phyloP scores from a whole-genome alignment of 2,888 invertebrate species.

The Tryphoninae sp. region DNA sequence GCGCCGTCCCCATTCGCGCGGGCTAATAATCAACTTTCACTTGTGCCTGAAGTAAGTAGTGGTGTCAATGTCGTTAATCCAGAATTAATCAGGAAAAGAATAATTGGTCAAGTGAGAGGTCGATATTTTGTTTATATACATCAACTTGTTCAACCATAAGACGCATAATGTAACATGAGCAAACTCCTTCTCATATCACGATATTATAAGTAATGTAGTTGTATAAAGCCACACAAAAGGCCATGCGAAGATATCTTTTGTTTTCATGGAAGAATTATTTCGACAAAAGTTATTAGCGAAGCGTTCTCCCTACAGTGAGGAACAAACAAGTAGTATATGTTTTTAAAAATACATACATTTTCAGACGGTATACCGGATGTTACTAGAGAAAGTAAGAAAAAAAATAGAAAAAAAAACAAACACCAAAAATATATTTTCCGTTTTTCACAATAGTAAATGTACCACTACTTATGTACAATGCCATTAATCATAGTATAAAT shows the following conservation, averaged over 20 bases:
- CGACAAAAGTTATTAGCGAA: slow-evolving; percentile 20
- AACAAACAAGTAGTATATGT: slow-evolving; percentile 12
- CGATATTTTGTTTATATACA: slow-evolving; percentile 51
- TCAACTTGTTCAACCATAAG: slow-evolving; percentile 44
- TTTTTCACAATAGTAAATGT: slow-evolving; percentile 72
- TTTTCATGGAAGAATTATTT: slow-evolving; percentile 53
- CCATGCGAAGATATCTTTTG: slow-evolving; percentile 18
- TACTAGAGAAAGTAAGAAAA: not conserved
- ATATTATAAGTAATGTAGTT: slow-evolving; percentile 31
- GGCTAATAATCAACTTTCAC: slow-evolving; percentile 33
- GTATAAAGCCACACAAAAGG: slow-evolving; percentile 42
- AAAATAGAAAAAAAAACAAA: slow-evolving; percentile 69
- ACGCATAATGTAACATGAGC: slow-evolving; percentile 34
- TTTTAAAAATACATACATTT: slow-evolving; percentile 7
- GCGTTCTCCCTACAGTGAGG: not conserved
- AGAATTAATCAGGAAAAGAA: slow-evolving; percentile 1
- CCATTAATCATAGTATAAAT: slow-evolving; percentile 74
- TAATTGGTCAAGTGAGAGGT: slow-evolving; percentile 44
- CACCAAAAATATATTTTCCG: slow-evolving; percentile 71
- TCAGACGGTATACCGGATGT: slow-evolving; percentile 23
- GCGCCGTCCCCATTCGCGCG: slow-evolving; percentile 5
- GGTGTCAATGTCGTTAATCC: not conserved
- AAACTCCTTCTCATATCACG: slow-evolving; percentile 30
- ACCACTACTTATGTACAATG: slow-evolving; percentile 79
- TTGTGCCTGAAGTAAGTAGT: not conserved